Conservation (phyloP, 2,888 invertebrate species). For the Fabriciana adippe region DNA sequence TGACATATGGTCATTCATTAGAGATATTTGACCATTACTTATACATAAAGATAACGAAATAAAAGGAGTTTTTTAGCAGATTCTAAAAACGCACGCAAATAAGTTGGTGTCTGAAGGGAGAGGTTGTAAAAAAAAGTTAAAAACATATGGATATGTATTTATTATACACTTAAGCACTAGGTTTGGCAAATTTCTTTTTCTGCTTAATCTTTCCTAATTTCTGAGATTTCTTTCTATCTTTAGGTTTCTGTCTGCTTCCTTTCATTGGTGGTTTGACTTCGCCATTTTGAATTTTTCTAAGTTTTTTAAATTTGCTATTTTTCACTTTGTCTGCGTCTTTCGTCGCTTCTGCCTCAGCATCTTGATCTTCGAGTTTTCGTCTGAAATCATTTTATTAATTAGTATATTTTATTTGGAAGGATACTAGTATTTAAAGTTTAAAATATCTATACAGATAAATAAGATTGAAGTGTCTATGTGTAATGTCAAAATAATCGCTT, state of each 20-base stretch:
- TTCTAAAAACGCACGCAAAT: no score
- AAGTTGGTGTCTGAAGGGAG: neutral
- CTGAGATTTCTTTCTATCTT: constrained; percentile 32
- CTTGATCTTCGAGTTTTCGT: constrained; percentile 60
- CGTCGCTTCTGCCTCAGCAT: constrained; percentile 43
- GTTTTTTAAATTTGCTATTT: constrained; percentile 58
- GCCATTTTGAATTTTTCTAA: constrained; percentile 55
- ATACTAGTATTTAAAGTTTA: no score
- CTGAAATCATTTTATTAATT: constrained; percentile 47
- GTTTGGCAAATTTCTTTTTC: constrained; percentile 40
- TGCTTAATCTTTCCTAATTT: constrained; percentile 31
- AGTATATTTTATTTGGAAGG: no score
- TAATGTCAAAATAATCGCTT: no score
- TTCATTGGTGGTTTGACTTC: constrained; percentile 43
- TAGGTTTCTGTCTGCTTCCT: constrained; percentile 19
- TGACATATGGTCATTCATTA: no score
- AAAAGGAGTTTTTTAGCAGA: no score
- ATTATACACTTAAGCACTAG: constrained; percentile 36
- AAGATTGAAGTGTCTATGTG: no score
- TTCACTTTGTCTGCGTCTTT: constrained; percentile 51
- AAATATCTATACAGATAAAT: no score
- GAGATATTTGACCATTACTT: no score
- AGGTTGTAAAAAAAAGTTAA: constrained; percentile 34
- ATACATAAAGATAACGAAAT: no score
- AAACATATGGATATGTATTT: constrained; percentile 26